phyloP scores from a whole-genome alignment of 2,888 invertebrate genomes.

The Polydrusus pterygomalis region DNA sequence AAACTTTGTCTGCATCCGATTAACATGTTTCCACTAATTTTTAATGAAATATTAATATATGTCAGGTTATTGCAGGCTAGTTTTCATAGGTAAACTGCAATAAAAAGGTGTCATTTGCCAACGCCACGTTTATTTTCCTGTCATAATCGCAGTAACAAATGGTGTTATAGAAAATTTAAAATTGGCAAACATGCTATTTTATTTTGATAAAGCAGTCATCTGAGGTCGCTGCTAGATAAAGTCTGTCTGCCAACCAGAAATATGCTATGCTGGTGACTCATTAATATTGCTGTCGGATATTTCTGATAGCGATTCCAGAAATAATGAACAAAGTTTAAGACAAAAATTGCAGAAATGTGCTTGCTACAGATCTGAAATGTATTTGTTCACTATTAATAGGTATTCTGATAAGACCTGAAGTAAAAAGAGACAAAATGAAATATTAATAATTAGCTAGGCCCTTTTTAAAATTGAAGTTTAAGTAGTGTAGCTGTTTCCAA shows the following conservation, averaged over 20 bases:
- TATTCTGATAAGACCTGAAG: no score
- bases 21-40: no score
- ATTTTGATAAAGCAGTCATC: slow-evolving; percentile 49
- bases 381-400: neutral
- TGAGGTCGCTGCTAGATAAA: slow-evolving; percentile 38
- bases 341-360: slow-evolving; percentile 48
- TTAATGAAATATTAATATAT: no score
- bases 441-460: no score
- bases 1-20: no score
- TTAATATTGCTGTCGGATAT: slow-evolving; percentile 51
- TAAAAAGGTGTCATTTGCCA: neutral
- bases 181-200: slow-evolving; percentile 19
- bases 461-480: no score
- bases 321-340: slow-evolving; percentile 54
- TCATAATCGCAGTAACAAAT: neutral
- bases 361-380: slow-evolving; percentile 41
- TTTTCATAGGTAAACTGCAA: neutral
- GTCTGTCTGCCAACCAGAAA: slow-evolving; percentile 50
- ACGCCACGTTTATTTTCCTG: neutral
- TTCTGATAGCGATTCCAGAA: slow-evolving; percentile 52
- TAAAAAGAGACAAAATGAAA: no score
- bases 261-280: slow-evolving; percentile 43
- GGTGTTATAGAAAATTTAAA: slow-evolving; percentile 13
- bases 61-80: no score
- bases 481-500: no score